A percentile compares a stretch with the other conserved stretches of the same genome.
These are phyloP conservation scores for Vulpes vulpes DNA, from an alignment of 2,113 vertebrate species.

Conservation along the genomic window DNA sequence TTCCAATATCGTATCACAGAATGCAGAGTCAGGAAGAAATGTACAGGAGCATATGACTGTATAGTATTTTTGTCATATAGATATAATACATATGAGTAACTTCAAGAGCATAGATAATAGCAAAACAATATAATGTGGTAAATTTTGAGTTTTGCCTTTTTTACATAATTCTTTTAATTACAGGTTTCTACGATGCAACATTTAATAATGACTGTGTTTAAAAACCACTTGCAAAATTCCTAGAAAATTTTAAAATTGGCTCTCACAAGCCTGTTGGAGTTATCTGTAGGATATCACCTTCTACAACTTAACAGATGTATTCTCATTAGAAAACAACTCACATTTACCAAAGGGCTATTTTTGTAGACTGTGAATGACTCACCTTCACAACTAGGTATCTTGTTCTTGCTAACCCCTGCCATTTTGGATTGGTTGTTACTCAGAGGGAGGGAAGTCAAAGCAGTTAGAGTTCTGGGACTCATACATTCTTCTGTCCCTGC, in stretches of 20 bases:
- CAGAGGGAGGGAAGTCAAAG: constrained; percentile 27
- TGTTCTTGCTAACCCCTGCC: constrained; percentile 17
- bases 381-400: not conserved
- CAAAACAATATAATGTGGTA: not conserved
- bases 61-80: not conserved
- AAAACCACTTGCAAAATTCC: not conserved
- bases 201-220: not conserved
- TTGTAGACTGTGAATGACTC: not conserved
- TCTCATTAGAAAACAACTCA: not conserved
- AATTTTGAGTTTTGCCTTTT: not conserved
- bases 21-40: not conserved
- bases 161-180: not conserved
- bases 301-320: not conserved
- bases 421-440: not conserved
- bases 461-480: not conserved
- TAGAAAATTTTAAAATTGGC: not conserved
- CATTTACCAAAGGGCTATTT: not conserved
- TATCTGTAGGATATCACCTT: not conserved
- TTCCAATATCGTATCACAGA: not conserved
- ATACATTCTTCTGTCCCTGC: not conserved
- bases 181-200: not conserved
- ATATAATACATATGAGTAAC: not conserved
- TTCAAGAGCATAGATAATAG: not conserved
- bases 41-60: not conserved
- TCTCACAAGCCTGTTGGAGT: not conserved